Base-by-base conservation (phyloP, 2,113 vertebrate species). In the Rutilus rutilus region DNA sequence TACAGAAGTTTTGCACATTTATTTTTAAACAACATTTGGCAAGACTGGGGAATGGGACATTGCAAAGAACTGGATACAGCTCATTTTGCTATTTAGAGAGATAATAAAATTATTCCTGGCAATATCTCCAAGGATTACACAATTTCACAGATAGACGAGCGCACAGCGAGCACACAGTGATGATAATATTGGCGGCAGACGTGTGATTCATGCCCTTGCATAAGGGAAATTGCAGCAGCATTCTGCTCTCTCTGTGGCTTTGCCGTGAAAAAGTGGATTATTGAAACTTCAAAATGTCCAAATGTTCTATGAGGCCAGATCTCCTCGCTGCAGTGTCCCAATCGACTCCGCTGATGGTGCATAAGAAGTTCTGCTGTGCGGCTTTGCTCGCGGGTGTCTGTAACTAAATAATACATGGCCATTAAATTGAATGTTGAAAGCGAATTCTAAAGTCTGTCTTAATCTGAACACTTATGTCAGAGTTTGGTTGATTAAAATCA, bases 111-210 rank as follows among this genome's bases (percentile, higher is more conserved):
- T 80, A 87, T 85, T 88, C 85, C 69, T 82, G 83, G 79, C 87
- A 87, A 87, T 89, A 81, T 83, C 86, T 88, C 83, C 74, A 83
- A 88, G 83, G 88, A 88, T 90, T 88, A 88, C 83, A 90, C 90
- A 89, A 85, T 89, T 90, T 90, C 88, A 90, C 90, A 89, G 85
- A 90, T 88, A 87, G 88, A 87, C 47, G 76, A 89, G 87, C 78
- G 50, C 83, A 88, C 87, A 85, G 86, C 50, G 36, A 89, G 78
- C 81, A 86, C 65, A 83, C 87, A 82, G 86, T 74, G 82, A 67
- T 88, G 83, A 89, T 87, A 88, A 85, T 87, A 84, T 84, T 87
- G 83, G 83, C 86, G 83, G 87, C 73, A 82, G 75, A 62, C 83
- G 60, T 87, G 88, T 85, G 88, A 89, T 89, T 87, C 85, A 88